Evolutionary conservation across 2,797 vertebrate species (phyloP), one percentile per base, ranked within the genome.

Genomic region (Hydrophis major): DNA sequence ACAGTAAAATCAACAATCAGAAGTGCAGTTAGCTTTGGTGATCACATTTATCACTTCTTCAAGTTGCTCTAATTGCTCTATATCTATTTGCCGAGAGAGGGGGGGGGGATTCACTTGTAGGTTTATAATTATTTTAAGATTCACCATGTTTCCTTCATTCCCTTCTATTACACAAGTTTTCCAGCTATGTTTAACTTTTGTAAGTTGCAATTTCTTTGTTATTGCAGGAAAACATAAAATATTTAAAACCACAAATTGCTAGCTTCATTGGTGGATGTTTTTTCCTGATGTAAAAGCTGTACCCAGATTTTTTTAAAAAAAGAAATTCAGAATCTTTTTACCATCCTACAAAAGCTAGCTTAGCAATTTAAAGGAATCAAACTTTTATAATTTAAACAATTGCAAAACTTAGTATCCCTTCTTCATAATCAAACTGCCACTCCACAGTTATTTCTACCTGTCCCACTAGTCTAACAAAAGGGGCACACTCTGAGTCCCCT

Each of bases 191-290:
- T 55, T 91, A 91, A 90, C 91, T 95, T 94, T 95, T 94, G 90
- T 95, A 94, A 95, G 94, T 91, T 95, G 90, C 94, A 94, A 95
- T 95, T 94, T 92, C 86, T 50, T 14, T 60, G 56, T 16, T 50
- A 83, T 28, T 59, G 11, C 63, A 42, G 11, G 11, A 50, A 63
- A 87, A 50, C 8, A 92, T 94, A 61, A 88, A 2, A 96, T 14
- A 42, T 37, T 42, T 16, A 95, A 96, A 92, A 94, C 74, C 74
- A 87, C 87, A 63, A 92, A 96, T 95, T 95, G 91, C 92, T 93
- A 90, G 93, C 93, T 91, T 96, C 93, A 83, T 90, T 55, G 6
- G 37, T 91, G 92, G 63, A 32, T 5, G 22, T 86, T 95, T 88
- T 89, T 88, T 90, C 87, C 69, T 94, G 53, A 87, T 87, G 83